These are phyloP conservation scores for Linyphia triangularis DNA, from an alignment of 2,888 invertebrate genomes.

Conservation along the genomic window DNA sequence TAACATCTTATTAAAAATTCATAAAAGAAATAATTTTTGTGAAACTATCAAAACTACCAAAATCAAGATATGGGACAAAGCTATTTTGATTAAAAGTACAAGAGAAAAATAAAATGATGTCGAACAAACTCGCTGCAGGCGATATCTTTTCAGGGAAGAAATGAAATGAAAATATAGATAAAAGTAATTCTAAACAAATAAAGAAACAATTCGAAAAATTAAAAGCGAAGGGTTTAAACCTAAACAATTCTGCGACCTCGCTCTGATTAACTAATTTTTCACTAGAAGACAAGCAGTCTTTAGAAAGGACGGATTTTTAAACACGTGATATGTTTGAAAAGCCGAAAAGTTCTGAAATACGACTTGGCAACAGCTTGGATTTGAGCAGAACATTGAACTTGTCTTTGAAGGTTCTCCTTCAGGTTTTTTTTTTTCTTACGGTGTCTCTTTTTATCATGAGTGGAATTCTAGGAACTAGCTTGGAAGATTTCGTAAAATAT, in stretches of 20 bases:
- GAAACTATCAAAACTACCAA: not conserved
- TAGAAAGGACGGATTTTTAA: not conserved
- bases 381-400: slow-evolving; percentile 26
- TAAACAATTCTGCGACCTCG: slow-evolving; percentile 6
- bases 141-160: not conserved
- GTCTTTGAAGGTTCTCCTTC: not conserved
- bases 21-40: not conserved
- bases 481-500: too few species aligned
- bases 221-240: not conserved
- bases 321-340: not conserved
- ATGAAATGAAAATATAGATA: not conserved
- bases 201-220: not conserved
- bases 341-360: not conserved
- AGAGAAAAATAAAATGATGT: not conserved
- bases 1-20: not conserved
- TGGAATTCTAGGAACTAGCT: not conserved
- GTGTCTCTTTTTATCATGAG: not conserved
- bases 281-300: not conserved
- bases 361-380: not conserved
- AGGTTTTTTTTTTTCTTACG: not conserved
- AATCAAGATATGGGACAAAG: not conserved
- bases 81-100: not conserved
- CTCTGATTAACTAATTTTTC: not conserved
- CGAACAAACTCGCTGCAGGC: not conserved
- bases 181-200: not conserved